Evolutionary conservation across 2,113 vertebrate genomes (phyloP), one percentile per base, ranked within the genome.

Genomic region (Meriones unguiculatus): DNA sequence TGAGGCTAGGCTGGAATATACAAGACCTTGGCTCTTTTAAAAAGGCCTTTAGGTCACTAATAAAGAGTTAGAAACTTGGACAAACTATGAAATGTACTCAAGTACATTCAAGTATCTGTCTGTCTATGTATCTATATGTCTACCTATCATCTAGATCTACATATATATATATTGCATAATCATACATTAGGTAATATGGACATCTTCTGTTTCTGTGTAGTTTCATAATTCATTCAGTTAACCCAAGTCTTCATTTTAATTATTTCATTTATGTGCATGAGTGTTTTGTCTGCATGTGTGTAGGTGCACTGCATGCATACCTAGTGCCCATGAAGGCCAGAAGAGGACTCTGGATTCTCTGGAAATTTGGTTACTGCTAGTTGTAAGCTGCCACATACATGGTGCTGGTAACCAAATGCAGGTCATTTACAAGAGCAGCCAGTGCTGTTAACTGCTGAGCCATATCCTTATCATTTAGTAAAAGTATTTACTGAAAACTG

Each of bases 181-280:
- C 80, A 54, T 13, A 85, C n/a, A 54, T 89, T 25, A 5, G 93
- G 12, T 82, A 82, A 87, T 20, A 57, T 15, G 24, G 41, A 65
- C 57, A 80, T 30, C 72, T 90, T 30, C 72, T 90, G 0, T 95
- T 72, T 93, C 77, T 87, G 86, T 78, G 78, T 95, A 35, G 35
- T 91, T 80, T 95, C 86, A 87, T 76, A 87, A 77, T 89, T 80
- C 38, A 92, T 91, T 91, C 15, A 92, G 70, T 64, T 84, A 80
- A 81, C 72, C 73, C 38, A 86, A 81, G 25, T 69, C 35, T 95
- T 82, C 25, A 76, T 46, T 76, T 76, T 77, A 88, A 65, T 77
- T 41, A 90, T 94, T 35, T 18, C 18, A 20, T 22, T 46, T 76
- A 7, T 76, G 41, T 50, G 41, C 25, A 50, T 46, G 41, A 76